These are phyloP conservation scores for Dinomys branickii DNA, from an alignment of 2,113 vertebrate species.

Conservation along the genomic window DNA sequence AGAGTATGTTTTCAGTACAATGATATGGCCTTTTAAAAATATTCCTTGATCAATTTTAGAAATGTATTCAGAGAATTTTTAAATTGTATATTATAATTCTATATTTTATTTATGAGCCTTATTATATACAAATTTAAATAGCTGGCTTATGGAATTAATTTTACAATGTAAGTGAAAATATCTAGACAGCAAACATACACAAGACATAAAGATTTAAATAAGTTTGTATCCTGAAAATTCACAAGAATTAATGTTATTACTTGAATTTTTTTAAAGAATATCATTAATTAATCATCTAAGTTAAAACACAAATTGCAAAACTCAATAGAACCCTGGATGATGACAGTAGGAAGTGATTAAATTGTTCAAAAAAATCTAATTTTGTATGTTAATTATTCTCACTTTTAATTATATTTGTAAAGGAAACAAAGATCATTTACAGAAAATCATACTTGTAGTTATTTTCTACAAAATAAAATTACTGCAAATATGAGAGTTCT, in stretches of 20 bases:
- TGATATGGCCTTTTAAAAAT: background rate
- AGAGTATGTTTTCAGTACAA: background rate
- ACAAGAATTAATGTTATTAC: background rate
- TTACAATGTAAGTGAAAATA: background rate
- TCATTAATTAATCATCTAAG: background rate
- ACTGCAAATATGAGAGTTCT: background rate
- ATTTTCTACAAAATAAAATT: slow-evolving; percentile 5
- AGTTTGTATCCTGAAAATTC: background rate
- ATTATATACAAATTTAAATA: slow-evolving; percentile 33
- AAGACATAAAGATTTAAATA: background rate
- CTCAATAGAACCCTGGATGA: background rate
- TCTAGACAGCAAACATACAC: background rate
- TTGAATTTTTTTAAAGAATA: background rate
- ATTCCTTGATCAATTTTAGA: background rate
- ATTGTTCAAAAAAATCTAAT: background rate
- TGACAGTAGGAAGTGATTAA: slow-evolving; percentile 45
- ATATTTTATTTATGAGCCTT: background rate
- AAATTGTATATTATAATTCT: background rate
- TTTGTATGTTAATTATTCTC: slow-evolving; percentile 66
- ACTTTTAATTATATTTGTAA: slow-evolving; percentile 45
- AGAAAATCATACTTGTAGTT: background rate
- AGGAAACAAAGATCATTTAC: slow-evolving; percentile 48
- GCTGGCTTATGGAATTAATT: background rate
- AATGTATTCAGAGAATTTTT: background rate
- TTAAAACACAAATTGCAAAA: slow-evolving; percentile 25